Evolutionary conservation across 2,888 invertebrate genomes (phyloP), one percentile per base, ranked within the genome.

Genomic region (Oscheius sp.): DNA sequence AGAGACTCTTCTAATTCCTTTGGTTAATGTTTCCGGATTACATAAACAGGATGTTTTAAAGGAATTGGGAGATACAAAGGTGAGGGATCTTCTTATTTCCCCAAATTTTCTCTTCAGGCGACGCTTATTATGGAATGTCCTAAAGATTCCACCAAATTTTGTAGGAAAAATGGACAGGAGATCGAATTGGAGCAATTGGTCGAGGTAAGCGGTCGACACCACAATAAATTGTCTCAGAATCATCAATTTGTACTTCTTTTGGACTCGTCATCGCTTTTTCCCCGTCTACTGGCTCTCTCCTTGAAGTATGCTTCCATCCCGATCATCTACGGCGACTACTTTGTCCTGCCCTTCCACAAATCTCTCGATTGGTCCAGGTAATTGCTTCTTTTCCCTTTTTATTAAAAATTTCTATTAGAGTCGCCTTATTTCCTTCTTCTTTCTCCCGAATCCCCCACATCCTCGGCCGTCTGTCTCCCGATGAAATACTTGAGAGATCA

Each of bases 341-440:
- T 43, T n/a, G 63, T 75, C 0, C 75, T 75, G 18, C 75, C 75
- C 12, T 63, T 75, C 35, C 46, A 45, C 13, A 61, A 72, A 18
- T 2, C 5, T 1, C 23, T 75, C 21, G 75, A 75, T 56, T 75
- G 75, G 75, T 49, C 69, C 49, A 72, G 61, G 75, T 74, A 52
- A 58, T n/a, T n/a, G n/a, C 43, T 29, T 13, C 25, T 56, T 25
- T n/a, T n/a, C n/a, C n/a, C n/a, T n/a, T n/a, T n/a, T n/a, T n/a
- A n/a, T n/a, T n/a, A n/a, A n/a, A n/a, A n/a, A n/a, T n/a, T n/a
- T 43, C 9, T 63, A 9, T 61, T 18, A 64, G 64, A 5, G 46
- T 25, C 35, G 5, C 66, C 25, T 12, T 66, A 9, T 5, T 21
- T 9, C 66, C 66, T 0, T 27, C 66, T 1, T 66, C 66, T 5